phyloP scores from a whole-genome alignment of 2,888 invertebrate species.

The Limnephilus lunatus region DNA sequence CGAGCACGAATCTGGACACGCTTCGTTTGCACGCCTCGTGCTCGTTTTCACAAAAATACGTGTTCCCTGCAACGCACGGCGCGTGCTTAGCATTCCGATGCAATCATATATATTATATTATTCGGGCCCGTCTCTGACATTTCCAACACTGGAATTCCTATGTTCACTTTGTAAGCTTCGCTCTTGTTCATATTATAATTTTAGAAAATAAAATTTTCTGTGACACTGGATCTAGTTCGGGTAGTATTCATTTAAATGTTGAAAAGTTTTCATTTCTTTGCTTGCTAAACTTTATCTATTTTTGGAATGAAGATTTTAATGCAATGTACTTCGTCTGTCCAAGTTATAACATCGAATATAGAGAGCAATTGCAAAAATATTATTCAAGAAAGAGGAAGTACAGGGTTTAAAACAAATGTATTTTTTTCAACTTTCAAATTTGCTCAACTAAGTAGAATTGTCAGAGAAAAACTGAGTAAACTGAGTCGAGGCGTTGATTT shows the following conservation, averaged over 20 bases:
- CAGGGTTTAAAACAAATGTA: too few relatives aligned
- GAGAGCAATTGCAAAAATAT: too few relatives aligned
- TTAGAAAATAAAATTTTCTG: background rate
- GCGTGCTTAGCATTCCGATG: constrained; percentile 38
- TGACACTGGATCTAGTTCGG: background rate
- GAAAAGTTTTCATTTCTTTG: background rate
- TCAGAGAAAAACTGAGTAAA: too few relatives aligned
- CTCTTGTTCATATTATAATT: background rate
- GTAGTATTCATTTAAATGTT: background rate
- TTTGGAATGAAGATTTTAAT: too few relatives aligned
- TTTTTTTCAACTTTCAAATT: too few relatives aligned
- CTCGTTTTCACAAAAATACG: constrained; percentile 46
- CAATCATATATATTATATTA: constrained; percentile 36
- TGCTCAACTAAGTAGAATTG: too few relatives aligned
- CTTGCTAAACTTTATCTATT: too few relatives aligned
- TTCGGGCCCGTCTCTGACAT: constrained; percentile 5
- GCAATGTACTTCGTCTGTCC: too few relatives aligned
- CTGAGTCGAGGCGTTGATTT: too few relatives aligned
- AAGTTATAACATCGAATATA: too few relatives aligned
- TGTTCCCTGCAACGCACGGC: constrained; percentile 27
- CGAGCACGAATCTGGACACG: background rate
- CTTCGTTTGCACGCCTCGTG: constrained; percentile 30
- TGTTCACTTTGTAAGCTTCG: background rate
- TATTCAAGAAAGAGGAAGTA: too few relatives aligned
- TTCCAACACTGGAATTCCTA: background rate